Conservation (phyloP, 2,888 invertebrate genomes). For the Troglohyphantes excavatus region DNA sequence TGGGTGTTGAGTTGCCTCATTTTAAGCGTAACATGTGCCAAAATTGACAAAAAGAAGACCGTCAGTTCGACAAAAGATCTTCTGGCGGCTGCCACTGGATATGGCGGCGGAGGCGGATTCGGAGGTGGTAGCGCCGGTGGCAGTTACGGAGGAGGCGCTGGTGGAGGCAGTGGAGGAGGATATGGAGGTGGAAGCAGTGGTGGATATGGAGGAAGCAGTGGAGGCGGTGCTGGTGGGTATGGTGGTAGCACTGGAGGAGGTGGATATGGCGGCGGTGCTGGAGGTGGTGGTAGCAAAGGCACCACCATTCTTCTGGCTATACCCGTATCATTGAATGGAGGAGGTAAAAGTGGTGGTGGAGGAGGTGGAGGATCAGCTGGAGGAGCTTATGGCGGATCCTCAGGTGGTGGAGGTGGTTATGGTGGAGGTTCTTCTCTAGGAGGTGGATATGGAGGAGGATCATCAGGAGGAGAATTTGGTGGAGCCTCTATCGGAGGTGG, state of each 20-base stretch:
- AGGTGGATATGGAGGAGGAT: constrained; percentile 63
- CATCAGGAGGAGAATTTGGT: constrained; percentile 36
- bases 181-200: constrained; percentile 30
- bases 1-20: constrained; percentile 72
- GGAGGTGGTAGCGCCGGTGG: constrained; percentile 38
- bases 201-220: constrained; percentile 52
- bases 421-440: constrained; percentile 58
- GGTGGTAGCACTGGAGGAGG: constrained; percentile 45
- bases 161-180: constrained; percentile 23
- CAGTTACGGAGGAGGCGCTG: constrained; percentile 25
- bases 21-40: constrained; percentile 60
- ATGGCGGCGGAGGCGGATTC: constrained; percentile 50
- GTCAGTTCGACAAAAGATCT: constrained; percentile 50
- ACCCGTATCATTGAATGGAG: constrained; percentile 52
- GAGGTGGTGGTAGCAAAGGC: constrained; percentile 51
- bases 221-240: constrained; percentile 61
- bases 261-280: constrained; percentile 28
- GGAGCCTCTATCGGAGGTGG: constrained; percentile 56
- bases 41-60: constrained; percentile 55
- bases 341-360: constrained; percentile 48
- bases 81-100: constrained; percentile 65
- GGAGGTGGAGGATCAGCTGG: constrained; percentile 55
- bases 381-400: constrained; percentile 43
- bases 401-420: constrained; percentile 47
- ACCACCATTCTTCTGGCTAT: constrained; percentile 66